Evolutionary conservation across 1,140 invertebrate species (phyloP).

Genomic region (Papilio glaucus): DNA sequence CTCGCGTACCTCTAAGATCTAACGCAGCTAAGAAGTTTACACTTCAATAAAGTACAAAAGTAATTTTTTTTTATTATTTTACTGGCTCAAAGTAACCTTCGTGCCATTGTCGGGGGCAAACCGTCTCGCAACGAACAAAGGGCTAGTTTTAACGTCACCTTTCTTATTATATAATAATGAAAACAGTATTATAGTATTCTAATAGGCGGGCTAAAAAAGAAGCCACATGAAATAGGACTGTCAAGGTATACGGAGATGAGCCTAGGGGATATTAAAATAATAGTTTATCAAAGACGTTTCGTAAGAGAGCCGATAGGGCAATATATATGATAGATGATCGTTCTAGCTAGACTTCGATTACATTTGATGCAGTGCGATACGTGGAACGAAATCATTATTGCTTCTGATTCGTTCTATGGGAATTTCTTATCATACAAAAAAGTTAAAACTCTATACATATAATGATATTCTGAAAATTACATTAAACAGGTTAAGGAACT

Average conservation of each 20-base stretch:
- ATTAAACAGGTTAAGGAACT: too few species aligned
- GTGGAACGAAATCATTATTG: constrained; percentile 3
- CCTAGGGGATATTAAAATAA: constrained; percentile 2
- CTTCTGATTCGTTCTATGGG: neutral
- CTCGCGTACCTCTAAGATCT: too few species aligned
- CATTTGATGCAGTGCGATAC: constrained; percentile 20
- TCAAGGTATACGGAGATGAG: neutral
- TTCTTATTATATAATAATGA: too few species aligned
- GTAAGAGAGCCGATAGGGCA: constrained; percentile 18
- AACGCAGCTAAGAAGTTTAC: too few species aligned
- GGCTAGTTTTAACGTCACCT: neutral
- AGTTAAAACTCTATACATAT: neutral
- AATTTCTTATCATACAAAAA: neutral
- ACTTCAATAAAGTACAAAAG: too few species aligned
- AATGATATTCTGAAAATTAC: too few species aligned
- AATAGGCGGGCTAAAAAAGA: too few species aligned
- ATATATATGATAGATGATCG: constrained; percentile 27
- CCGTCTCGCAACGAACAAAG: neutral
- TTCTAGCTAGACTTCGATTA: constrained; percentile 26
- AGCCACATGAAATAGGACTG: too few species aligned
- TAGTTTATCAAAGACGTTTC: constrained; percentile 2
- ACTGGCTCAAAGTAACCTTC: too few species aligned
- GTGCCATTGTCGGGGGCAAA: too few species aligned
- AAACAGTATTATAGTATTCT: too few species aligned
- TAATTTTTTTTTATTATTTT: too few species aligned